Percentiles rank a stretch among this genome's conserved stretches.
These are phyloP conservation scores for Agrypnus murinus DNA, from an alignment of 2,888 invertebrate species.

Conservation along the genomic window DNA sequence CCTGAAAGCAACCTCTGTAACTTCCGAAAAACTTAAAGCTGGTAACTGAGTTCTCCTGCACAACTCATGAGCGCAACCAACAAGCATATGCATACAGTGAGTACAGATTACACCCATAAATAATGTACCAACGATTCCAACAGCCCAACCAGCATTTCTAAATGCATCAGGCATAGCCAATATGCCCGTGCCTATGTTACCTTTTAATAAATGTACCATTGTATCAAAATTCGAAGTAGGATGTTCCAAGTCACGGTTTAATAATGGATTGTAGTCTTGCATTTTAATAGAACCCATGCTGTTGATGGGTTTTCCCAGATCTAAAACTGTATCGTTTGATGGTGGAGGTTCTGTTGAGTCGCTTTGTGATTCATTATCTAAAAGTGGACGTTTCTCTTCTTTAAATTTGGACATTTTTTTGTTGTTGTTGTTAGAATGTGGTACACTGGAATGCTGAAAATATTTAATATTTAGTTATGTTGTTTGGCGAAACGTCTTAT, in stretches of 20 bases:
- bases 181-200: slow-evolving; percentile 93
- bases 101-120: slow-evolving; percentile 91
- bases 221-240: slow-evolving; percentile 89
- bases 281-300: slow-evolving; percentile 59
- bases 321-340: slow-evolving; percentile 46
- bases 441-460: slow-evolving; percentile 38
- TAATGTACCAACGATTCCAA: slow-evolving; percentile 88
- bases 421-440: slow-evolving; percentile 13
- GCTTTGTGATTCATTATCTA: slow-evolving; percentile 70
- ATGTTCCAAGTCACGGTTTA: slow-evolving; percentile 82
- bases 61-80: slow-evolving; percentile 84
- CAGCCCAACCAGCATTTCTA: slow-evolving; percentile 89
- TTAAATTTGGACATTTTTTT: slow-evolving; percentile 71
- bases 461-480: too few species aligned
- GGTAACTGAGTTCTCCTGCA: slow-evolving; percentile 81
- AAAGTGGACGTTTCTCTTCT: slow-evolving; percentile 82
- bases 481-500: too few species aligned
- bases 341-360: slow-evolving; percentile 56
- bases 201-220: slow-evolving; percentile 82
- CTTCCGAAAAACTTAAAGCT: slow-evolving; percentile 85
- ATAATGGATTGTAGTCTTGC: slow-evolving; percentile 74
- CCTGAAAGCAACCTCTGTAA: slow-evolving; percentile 84
- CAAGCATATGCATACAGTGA: slow-evolving; percentile 96
- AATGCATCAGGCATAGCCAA: slow-evolving; percentile 97
- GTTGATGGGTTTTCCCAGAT: slow-evolving; percentile 43